phyloP scores from a whole-genome alignment of 2,797 vertebrate genomes.

The Fundulus diaphanus region DNA sequence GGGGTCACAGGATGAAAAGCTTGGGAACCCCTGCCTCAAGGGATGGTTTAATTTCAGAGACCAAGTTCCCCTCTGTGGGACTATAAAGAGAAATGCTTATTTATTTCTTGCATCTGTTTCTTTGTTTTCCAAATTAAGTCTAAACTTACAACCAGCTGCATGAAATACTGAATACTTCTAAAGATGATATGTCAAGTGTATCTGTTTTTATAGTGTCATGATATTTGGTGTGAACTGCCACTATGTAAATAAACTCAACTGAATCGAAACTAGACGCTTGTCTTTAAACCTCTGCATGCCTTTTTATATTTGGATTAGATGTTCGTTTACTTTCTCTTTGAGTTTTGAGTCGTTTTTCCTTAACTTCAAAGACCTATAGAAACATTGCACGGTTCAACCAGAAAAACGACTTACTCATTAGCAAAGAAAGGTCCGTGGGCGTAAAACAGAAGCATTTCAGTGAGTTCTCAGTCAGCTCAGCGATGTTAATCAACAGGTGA shows the following conservation, averaged over 20 bases:
- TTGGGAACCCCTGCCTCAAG: no score
- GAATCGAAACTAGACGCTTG: neutral
- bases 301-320: neutral
- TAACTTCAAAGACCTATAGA: neutral
- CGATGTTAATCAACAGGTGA: constrained; percentile 54
- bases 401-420: constrained; percentile 32
- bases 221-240: neutral
- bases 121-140: no score
- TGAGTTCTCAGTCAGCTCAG: constrained; percentile 5
- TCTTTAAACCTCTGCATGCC: neutral
- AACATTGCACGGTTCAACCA: constrained; percentile 21
- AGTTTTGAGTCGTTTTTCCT: neutral
- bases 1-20: no score
- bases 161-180: neutral
- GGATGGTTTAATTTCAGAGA: no score
- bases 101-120: no score
- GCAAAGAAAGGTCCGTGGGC: constrained; percentile 9
- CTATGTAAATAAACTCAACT: neutral
- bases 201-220: neutral
- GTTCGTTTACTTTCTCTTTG: neutral
- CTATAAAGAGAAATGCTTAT: no score
- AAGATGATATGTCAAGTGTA: neutral
- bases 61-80: no score
- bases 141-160: neutral
- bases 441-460: constrained; percentile 24